Conservation (phyloP, 2,113 vertebrate species). For the Lepus europaeus region DNA sequence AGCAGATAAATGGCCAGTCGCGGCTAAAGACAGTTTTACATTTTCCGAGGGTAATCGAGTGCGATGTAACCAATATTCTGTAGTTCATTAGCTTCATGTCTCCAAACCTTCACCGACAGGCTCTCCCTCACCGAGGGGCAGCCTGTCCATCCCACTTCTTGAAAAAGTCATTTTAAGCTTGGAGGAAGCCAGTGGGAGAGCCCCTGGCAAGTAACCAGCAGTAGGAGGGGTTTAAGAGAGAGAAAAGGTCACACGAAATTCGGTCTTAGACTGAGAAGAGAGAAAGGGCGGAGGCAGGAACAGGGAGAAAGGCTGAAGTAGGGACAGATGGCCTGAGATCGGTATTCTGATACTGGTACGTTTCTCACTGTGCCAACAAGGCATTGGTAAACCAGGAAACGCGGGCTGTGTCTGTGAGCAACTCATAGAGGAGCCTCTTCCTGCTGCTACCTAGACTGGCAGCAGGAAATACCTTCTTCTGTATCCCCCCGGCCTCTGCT, state of each 20-base stretch:
- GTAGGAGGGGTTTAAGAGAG: not conserved
- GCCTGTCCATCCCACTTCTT: not conserved
- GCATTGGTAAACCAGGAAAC: not conserved
- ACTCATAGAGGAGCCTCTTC: not conserved
- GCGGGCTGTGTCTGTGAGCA: not conserved
- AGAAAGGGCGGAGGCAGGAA: not conserved
- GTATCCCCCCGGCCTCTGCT: not conserved
- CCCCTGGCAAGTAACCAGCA: not conserved
- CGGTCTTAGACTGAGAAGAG: not conserved
- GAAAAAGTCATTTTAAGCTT: not conserved
- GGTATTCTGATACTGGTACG: not conserved
- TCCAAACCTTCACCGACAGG: constrained; percentile 66
- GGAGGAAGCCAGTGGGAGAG: not conserved
- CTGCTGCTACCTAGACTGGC: not conserved
- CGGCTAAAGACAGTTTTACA: constrained; percentile 73
- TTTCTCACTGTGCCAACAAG: constrained; percentile 49
- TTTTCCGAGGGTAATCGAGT: constrained; percentile 76
- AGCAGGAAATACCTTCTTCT: not conserved
- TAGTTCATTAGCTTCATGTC: constrained; percentile 75
- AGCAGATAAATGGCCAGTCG: constrained; percentile 74
- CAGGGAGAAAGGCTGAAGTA: not conserved
- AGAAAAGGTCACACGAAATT: not conserved
- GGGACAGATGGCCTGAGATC: not conserved
- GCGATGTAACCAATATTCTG: constrained; percentile 78
- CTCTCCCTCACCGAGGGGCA: not conserved